Base-by-base conservation (phyloP, 1,140 invertebrate genomes). In the Contarinia nasturtii region DNA sequence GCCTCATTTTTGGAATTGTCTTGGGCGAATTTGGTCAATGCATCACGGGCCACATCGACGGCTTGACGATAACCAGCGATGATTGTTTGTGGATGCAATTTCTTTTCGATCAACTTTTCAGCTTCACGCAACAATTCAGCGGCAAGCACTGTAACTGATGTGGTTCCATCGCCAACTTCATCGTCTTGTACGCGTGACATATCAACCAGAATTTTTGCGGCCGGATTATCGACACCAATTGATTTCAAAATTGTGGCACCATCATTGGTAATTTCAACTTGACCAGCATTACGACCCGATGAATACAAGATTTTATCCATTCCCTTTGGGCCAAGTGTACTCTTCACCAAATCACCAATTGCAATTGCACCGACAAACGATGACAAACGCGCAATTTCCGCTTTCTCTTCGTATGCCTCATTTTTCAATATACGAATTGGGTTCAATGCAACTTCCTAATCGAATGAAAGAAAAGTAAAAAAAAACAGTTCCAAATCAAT, bases 261-360 rank as follows among this genome's bases (percentile, higher is more conserved):
- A 71, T 99, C 96, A 69, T 99, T 99, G 34, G 96, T 99, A 7
- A 99, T 90, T 68, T 95, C 83, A 47, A 99, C 84, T 53, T 68
- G 66, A 37, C 91, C 86, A 56, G 80, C 74, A 62, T 79, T 81
- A 53, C 86, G 74, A 15, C 87, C 82, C 54, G 76, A 72, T 38
- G 85, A 77, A n/a, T 94, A 79, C 10, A 99, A 68, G 57, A 99
- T 97, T 73, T 99, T 99, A 65, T 99, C 95, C 96, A 99, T 98
- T 60, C 96, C 95, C 70, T 98, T 98, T 14, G 96, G 96, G 15
- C 96, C 96, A 12, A 99, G 71, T 11, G 96, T 99, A 49, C 87
- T 93, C 65, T 98, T 98, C 0, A 99, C 86, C 43, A 99, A 71
- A 68, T 99, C 96, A 15, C 95, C 96, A 59, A 99, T 94, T 5